A percentile compares a stretch with the other conserved stretches of the same genome.
Conservation (phyloP, 2,797 vertebrate species). For the Melanogrammus aeglefinus region DNA sequence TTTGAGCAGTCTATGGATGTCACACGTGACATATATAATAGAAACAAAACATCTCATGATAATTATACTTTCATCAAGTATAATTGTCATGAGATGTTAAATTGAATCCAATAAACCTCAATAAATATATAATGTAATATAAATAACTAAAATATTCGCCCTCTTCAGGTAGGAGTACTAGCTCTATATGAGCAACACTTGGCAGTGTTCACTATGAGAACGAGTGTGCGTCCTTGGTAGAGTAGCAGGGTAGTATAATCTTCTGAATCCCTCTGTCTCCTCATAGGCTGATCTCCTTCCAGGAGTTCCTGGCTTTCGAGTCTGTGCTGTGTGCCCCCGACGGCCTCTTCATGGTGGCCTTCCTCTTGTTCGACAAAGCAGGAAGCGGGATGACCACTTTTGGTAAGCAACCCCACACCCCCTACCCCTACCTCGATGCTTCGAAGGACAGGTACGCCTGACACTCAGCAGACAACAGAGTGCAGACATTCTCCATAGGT, state of each 20-base stretch:
- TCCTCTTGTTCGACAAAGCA: constrained; percentile 91
- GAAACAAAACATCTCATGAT: neutral
- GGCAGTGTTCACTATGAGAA: neutral
- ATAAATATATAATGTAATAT: neutral
- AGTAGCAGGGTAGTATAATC: constrained; percentile 3
- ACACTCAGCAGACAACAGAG: neutral
- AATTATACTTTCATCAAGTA: neutral
- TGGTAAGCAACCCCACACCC: constrained; percentile 69
- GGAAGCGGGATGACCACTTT: constrained; percentile 87
- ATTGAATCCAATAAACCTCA: neutral
- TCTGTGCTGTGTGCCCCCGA: constrained; percentile 84
- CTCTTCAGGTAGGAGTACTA: neutral
- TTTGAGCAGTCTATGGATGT: neutral
- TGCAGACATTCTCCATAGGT: neutral
- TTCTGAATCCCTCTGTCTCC: constrained; percentile 19
- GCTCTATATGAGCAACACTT: neutral
- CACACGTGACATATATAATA: neutral
- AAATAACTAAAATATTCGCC: neutral
- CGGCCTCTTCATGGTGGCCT: constrained; percentile 83
- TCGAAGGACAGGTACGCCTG: neutral
- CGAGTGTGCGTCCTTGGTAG: neutral
- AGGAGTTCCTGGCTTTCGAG: constrained; percentile 86
- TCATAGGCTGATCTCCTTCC: constrained; percentile 84
- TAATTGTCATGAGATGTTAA: neutral
- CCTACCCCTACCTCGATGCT: neutral